Percentiles rank a stretch among this genome's conserved stretches.
Conservation (phyloP, 2,113 vertebrate species). For the Syngnathoides biaculeatus region DNA sequence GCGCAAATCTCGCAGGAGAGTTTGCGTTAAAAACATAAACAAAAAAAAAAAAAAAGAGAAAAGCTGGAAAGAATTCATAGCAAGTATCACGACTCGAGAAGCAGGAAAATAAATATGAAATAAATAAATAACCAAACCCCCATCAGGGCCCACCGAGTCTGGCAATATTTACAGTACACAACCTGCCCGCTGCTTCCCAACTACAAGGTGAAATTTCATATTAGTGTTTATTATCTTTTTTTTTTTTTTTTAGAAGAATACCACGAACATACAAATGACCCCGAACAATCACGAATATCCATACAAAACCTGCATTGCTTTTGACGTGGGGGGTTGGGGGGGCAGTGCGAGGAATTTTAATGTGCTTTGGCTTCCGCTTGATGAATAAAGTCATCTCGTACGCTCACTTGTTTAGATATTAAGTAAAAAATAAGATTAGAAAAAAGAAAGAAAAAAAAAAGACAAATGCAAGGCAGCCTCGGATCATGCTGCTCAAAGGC, state of each 20-base stretch:
- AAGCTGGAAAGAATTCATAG: conserved; percentile 41
- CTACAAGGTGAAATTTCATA: conserved; percentile 60
- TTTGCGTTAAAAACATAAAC: too few species aligned
- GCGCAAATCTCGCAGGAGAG: conserved; percentile 40
- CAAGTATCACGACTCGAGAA: conserved; percentile 47
- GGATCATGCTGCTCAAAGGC: background rate
- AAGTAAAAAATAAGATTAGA: background rate
- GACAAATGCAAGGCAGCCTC: too few species aligned
- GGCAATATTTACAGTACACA: conserved; percentile 64
- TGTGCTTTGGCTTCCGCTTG: conserved; percentile 73
- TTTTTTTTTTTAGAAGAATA: conserved; percentile 24
- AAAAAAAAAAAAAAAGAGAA: conserved; percentile 18
- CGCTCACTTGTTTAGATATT: background rate
- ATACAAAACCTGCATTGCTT: conserved; percentile 65
- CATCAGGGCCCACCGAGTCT: conserved; percentile 48
- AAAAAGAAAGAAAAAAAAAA: background rate
- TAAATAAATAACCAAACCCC: conserved; percentile 69
- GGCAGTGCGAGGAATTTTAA: conserved; percentile 66
- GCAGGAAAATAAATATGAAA: conserved; percentile 71
- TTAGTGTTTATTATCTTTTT: conserved; percentile 59
- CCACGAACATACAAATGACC: conserved; percentile 65
- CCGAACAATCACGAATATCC: conserved; percentile 56
- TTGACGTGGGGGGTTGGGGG: conserved; percentile 51
- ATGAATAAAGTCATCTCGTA: conserved; percentile 71
- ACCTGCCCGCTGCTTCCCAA: conserved; percentile 39